Evolutionary conservation across 1,140 invertebrate genomes (phyloP), one percentile per base, ranked within the genome.

Genomic region (Homalodisca vitripennis): DNA sequence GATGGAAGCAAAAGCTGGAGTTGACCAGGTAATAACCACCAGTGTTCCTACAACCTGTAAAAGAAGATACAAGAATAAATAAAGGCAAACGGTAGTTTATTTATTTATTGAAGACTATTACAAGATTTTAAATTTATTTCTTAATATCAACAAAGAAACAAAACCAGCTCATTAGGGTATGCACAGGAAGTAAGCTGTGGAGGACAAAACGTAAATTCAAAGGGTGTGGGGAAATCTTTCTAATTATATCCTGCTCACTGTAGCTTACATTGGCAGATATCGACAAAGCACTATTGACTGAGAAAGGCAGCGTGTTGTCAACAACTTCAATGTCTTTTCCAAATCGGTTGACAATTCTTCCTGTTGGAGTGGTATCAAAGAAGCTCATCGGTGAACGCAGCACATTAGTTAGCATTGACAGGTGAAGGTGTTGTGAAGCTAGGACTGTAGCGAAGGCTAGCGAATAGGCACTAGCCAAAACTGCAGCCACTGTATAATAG

Each of bases 291-390:
- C 12, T 67, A 14, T 80, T 73, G 53, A 83, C 66, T 30, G 73
- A 78, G 70, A 76, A 72, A 72, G 90, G 89, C 74, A 93, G 83
- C 75, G 82, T 84, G 74, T 84, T 86, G 81, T 93, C 91, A 81
- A 93, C 80, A 70, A 89, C 83, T 78, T 87, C 85, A 71, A 87
- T 79, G 78, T 87, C 88, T 63, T 73, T 73, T 77, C 90, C 88
- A 82, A 96, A 94, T 77, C 93, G 87, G 79, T 92, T 88, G 74
- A 96, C 84, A 73, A 96, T 89, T 77, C 94, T 85, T 81, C 94
- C 94, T 73, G 87, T 78, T 51, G 94, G 94, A 71, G 93, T 96
- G 73, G 88, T 90, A 81, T 97, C 94, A 83, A 92, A 97, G 84
- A 95, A 94, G 79, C 83, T 82, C 81, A 91, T 82, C 72, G 89